phyloP scores from a whole-genome alignment of 2,797 vertebrate species.

The Gymnothorax reevesii region DNA sequence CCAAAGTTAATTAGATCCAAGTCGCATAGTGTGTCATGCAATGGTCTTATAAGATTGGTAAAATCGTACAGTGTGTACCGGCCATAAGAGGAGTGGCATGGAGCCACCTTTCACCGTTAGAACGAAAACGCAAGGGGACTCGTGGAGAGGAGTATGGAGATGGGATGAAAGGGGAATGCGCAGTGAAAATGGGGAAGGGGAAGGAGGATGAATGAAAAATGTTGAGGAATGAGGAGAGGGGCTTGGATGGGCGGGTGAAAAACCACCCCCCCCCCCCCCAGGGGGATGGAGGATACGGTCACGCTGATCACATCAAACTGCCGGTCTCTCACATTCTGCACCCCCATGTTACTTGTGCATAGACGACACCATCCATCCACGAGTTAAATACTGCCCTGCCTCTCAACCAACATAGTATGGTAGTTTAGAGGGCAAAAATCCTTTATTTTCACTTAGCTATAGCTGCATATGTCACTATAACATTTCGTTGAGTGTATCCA shows the following conservation, averaged over 20 bases:
- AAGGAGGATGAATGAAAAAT: not conserved
- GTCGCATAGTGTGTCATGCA: too few species aligned
- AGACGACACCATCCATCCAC: slow-evolving; percentile 48
- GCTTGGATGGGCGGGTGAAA: not conserved
- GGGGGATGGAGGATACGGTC: slow-evolving; percentile 7
- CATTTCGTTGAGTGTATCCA: slow-evolving; percentile 4
- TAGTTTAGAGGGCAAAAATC: slow-evolving; percentile 35
- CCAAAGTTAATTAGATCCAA: too few species aligned
- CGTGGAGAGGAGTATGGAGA: not conserved
- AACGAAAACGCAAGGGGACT: not conserved
- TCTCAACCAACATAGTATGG: slow-evolving; percentile 40
- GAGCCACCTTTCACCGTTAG: not conserved
- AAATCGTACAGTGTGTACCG: too few species aligned
- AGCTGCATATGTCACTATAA: slow-evolving; percentile 3
- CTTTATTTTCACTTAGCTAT: slow-evolving; percentile 31
- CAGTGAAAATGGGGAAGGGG: not conserved
- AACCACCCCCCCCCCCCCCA: not conserved
- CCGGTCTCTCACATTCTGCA: slow-evolving; percentile 23
- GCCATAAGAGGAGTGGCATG: not conserved
- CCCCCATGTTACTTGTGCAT: slow-evolving; percentile 37
- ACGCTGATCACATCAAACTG: slow-evolving; percentile 27
- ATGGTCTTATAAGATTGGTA: too few species aligned
- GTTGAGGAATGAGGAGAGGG: not conserved
- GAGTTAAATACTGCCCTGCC: slow-evolving; percentile 30
- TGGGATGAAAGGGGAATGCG: slow-evolving; percentile 21